phyloP scores from a whole-genome alignment of 2,113 vertebrate species.

The Passer montanus region DNA sequence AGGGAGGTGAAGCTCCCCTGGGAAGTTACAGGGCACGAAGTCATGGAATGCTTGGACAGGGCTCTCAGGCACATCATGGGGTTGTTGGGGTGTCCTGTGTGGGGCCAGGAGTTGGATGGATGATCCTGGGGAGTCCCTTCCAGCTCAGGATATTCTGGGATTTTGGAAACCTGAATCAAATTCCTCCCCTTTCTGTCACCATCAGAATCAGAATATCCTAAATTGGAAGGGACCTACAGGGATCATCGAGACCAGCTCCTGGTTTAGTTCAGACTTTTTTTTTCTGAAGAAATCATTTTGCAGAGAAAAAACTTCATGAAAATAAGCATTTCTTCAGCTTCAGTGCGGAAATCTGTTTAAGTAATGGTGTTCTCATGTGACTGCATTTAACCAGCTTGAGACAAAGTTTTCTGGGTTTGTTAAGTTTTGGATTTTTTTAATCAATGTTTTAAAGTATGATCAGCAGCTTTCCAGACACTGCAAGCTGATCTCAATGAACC shows the following conservation, averaged over 20 bases:
- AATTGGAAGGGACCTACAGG: background rate
- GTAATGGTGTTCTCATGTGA: background rate
- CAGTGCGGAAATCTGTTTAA: background rate
- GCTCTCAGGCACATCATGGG: background rate
- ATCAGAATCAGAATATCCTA: background rate
- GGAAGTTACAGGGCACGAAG: background rate
- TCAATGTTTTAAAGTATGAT: background rate
- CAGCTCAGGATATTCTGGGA: background rate
- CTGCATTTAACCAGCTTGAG: background rate
- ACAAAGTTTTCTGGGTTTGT: background rate
- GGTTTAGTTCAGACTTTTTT: background rate
- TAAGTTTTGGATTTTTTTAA: background rate
- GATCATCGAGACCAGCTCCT: accelerated
- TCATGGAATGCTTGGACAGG: background rate
- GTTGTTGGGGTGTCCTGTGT: background rate
- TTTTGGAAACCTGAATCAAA: background rate
- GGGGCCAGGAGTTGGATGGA: background rate
- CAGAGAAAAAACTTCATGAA: background rate
- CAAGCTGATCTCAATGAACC: background rate
- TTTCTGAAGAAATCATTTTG: background rate
- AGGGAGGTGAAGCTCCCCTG: background rate
- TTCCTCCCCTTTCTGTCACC: background rate
- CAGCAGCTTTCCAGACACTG: background rate
- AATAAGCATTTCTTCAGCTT: background rate
- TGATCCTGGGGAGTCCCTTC: background rate